Evolutionary conservation across 2,888 invertebrate genomes (phyloP), one percentile per base, ranked within the genome.

Genomic region (Drosophila anceps): DNA sequence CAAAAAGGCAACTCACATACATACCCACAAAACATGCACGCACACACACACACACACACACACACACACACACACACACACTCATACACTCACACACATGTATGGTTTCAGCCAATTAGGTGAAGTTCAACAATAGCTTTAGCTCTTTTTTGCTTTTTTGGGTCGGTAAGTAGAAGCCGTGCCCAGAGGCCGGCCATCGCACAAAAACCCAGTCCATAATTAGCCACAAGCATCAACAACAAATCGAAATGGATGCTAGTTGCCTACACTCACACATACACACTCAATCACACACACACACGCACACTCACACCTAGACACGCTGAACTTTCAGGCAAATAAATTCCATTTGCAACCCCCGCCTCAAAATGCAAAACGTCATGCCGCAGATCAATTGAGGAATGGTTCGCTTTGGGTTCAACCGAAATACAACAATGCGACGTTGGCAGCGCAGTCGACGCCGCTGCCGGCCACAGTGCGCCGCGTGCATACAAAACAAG

Each of bases 331-430:
- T 81, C 69, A 73, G 76, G 72, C 76, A 61, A 59, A 62, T 39
- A 85, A 85, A 86, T 90, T 90, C 82, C 86, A 86, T 83, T 80
- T 80, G 65, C 81, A 76, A 70, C 84, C 76, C 88, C 82, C 86
- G 76, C 90, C 88, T 81, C 69, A 76, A 86, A 86, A 88, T 73
- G 77, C 82, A 87, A 77, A 79, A 71, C 80, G 63, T 77, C 84
- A 84, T 10, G 68, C 57, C 53, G 68, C 72, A 74, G 84, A 84
- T 85, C 90, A 80, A 81, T 81, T 90, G 86, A 75, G 81, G 81
- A 81, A 76, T 75, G 66, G 61, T 73, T 72, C 35, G 37, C 37
- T 35, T 60, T 60, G 54, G 55, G 43, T 62, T 43, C 63, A 48
- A 15, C 50, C 61, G 33, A 29, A 63, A 31, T 50, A 62, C 61